phyloP scores from a whole-genome alignment of 2,797 vertebrate species.

The Mus minutoides region DNA sequence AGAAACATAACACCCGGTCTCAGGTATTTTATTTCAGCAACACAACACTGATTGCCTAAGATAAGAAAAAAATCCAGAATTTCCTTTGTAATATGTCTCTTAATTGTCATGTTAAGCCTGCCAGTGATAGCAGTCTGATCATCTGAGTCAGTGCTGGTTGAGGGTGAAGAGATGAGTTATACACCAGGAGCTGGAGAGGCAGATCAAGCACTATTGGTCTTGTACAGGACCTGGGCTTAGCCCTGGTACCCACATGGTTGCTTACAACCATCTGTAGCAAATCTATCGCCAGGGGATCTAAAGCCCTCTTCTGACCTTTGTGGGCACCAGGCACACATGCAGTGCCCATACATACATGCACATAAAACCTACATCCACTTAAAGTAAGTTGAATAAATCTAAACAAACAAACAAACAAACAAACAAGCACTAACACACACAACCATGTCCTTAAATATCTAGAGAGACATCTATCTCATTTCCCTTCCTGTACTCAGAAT shows the following conservation, averaged over 20 bases:
- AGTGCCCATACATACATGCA: not conserved
- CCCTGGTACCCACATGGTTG: not conserved
- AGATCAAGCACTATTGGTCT: too few relatives aligned
- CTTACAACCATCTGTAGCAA: not conserved
- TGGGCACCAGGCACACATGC: not conserved
- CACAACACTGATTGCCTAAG: not conserved
- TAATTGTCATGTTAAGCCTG: not conserved
- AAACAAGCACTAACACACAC: not conserved
- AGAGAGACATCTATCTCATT: not conserved
- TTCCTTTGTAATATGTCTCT: not conserved
- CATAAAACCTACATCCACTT: not conserved
- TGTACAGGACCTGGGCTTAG: not conserved
- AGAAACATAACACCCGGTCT: not conserved
- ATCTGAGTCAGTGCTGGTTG: not conserved
- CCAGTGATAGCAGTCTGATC: not conserved
- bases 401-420: not conserved
- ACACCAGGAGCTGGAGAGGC: not conserved
- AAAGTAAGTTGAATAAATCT: not conserved
- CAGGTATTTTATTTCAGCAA: not conserved
- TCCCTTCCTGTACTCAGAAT: not conserved
- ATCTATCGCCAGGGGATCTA: not conserved
- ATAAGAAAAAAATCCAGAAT: not conserved
- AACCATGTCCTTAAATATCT: not conserved
- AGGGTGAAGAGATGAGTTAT: not conserved
- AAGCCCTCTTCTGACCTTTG: not conserved